phyloP scores from a whole-genome alignment of 1,140 invertebrate species.

The Drosophila murphyi region DNA sequence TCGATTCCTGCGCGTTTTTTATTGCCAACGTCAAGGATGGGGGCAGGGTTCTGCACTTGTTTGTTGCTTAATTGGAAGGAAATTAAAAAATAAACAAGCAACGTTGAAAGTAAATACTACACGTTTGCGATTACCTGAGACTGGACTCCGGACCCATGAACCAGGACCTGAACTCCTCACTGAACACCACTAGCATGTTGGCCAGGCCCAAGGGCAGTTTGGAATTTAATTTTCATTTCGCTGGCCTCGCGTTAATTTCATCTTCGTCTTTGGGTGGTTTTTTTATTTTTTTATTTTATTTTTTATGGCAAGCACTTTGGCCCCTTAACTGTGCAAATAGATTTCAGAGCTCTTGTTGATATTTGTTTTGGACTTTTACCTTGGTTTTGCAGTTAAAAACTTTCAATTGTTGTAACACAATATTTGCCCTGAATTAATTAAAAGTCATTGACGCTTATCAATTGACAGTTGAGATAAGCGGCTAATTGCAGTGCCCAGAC shows the following conservation, averaged over 20 bases:
- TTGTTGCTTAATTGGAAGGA: constrained; percentile 83
- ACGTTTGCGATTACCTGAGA: constrained; percentile 75
- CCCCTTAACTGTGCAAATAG: constrained; percentile 67
- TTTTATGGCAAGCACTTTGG: constrained; percentile 24
- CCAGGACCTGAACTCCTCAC: constrained; percentile 2
- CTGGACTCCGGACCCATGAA: constrained; percentile 22
- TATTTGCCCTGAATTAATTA: constrained; percentile 79
- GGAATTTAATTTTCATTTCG: constrained; percentile 79
- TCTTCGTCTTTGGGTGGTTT: constrained; percentile 46
- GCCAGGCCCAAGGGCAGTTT: constrained; percentile 67
- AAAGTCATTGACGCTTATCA: constrained; percentile 69
- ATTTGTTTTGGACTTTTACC: constrained; percentile 53
- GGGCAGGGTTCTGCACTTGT: constrained; percentile 45
- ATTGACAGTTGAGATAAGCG: constrained; percentile 38
- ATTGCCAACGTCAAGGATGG: constrained; percentile 31
- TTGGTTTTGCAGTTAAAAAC: constrained; percentile 25
- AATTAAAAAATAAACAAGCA: constrained; percentile 82
- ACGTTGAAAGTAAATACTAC: constrained; percentile 79
- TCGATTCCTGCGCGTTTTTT: constrained; percentile 39
- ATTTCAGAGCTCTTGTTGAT: constrained; percentile 62
- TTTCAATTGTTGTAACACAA: constrained; percentile 57
- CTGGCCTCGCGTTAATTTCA: constrained; percentile 66
- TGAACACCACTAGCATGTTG: not conserved
- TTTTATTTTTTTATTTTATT: constrained; percentile 1
- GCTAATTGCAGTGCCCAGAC: constrained; percentile 24